A percentile compares a stretch with the other conserved stretches of the same genome.
phyloP scores from a whole-genome alignment of 2,888 invertebrate genomes.

The Patella ulyssiponensis region DNA sequence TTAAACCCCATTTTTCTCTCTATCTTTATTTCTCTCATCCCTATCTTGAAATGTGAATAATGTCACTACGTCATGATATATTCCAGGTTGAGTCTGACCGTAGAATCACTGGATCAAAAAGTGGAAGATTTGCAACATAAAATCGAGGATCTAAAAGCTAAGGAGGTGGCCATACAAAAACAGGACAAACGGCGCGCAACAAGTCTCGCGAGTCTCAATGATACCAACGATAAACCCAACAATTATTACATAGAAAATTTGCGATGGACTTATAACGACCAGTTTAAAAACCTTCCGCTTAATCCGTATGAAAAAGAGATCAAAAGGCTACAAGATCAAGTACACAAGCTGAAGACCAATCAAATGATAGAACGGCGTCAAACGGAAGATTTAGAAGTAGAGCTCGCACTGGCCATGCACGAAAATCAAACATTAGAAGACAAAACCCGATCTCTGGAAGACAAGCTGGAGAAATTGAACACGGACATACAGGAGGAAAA shows the following conservation, averaged over 20 bases:
- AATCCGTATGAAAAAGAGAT: conserved; percentile 65
- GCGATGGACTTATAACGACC: conserved; percentile 57
- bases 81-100: conserved; percentile 73
- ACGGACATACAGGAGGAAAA: conserved; percentile 49
- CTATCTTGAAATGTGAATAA: neutral
- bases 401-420: conserved; percentile 55
- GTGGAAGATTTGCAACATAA: conserved; percentile 87
- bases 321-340: conserved; percentile 58
- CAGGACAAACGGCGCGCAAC: conserved; percentile 57
- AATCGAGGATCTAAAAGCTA: conserved; percentile 79
- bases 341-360: conserved; percentile 62
- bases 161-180: conserved; percentile 50
- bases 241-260: conserved; percentile 58
- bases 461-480: conserved; percentile 41
- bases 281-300: conserved; percentile 59
- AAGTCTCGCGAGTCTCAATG: conserved; percentile 51
- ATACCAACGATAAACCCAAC: conserved; percentile 75
- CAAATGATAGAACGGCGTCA: conserved; percentile 61
- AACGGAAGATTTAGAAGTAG: conserved; percentile 59
- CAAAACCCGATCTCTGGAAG: conserved; percentile 52
- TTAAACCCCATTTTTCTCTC: conserved; percentile 13
- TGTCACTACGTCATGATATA: too few relatives aligned
- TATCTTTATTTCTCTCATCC: conserved; percentile 34
- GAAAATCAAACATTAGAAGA: conserved; percentile 62
- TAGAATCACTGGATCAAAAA: conserved; percentile 85